Evolutionary conservation across 2,888 invertebrate genomes (phyloP).

Genomic region (Rugalucina vietnamica): DNA sequence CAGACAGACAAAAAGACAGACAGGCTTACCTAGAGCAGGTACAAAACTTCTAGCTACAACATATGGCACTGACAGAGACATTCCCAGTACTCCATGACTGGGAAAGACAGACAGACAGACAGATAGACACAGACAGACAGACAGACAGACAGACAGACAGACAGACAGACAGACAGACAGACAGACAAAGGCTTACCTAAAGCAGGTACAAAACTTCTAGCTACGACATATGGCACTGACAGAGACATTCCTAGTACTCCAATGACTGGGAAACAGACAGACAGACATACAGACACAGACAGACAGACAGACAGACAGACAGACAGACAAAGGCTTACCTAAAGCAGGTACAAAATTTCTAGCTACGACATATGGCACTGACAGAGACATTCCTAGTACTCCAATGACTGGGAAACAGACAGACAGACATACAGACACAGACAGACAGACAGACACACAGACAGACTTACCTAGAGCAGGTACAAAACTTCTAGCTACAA

Average conservation of each 20-base stretch:
- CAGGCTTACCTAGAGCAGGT: slow-evolving; percentile 84
- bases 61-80: slow-evolving; percentile 97
- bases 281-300: too few species aligned
- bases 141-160: too few species aligned
- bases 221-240: slow-evolving; percentile 96
- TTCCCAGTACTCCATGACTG: slow-evolving; percentile 95
- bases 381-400: slow-evolving; percentile 94
- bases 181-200: slow-evolving; percentile 83
- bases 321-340: too few species aligned
- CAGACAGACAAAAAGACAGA: too few species aligned
- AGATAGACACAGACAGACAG: too few species aligned
- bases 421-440: too few species aligned
- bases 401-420: slow-evolving; percentile 95
- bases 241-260: slow-evolving; percentile 94
- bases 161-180: too few species aligned
- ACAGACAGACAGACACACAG: slow-evolving; percentile 85
- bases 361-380: slow-evolving; percentile 95
- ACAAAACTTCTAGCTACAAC: slow-evolving; percentile 90
- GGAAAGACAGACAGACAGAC: too few species aligned
- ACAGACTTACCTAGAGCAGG: slow-evolving; percentile 84
- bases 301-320: too few species aligned
- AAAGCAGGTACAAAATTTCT: slow-evolving; percentile 85
- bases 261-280: slow-evolving; percentile 96
- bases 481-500: slow-evolving; percentile 89
- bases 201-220: slow-evolving; percentile 87